Evolutionary conservation across 2,113 vertebrate species (phyloP), one percentile per base, ranked within the genome.

Genomic region (Oryzias woworae): DNA sequence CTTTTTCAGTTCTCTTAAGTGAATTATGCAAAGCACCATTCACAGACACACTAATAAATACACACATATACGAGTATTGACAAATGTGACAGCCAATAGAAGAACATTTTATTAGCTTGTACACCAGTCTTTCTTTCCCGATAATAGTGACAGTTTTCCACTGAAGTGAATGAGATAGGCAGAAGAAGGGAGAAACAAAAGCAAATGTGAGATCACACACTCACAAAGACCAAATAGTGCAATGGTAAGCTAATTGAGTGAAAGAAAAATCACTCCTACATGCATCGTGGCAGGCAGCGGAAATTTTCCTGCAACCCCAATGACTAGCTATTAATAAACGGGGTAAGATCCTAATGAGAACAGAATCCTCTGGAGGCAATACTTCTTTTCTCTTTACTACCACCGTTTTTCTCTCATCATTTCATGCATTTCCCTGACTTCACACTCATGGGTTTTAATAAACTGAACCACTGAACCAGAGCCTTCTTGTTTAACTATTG

Each of bases 301-400:
- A 90, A 85, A 85, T 90, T 77, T 88, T 68, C 71, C 72, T 63
- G 81, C 83, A 82, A 87, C 82, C 85, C 71, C 81, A 80, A 83
- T 90, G 81, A 89, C 87, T 86, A 73, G 76, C 83, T 88, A 91
- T 91, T 89, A 92, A 89, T 90, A 90, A 90, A 85, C 85, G 80
- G 76, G 80, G 84, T 67, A 87, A 90, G 78, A 81, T 77, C 53
- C 71, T 91, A 89, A 91, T 89, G 88, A 90, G 85, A 86, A 66
- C 49, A 69, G 72, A 78, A 82, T 76, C 71, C 75, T 88, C 85
- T 80, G 53, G 80, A 87, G 87, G 78, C 67, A 75, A 76, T 55
- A 71, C 78, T 68, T 79, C 69, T 73, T 81, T 77, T 77, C 74
- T 73, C 64, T 74, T 57, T 71, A 65, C 67, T 50, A 66, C 65